These are phyloP conservation scores for Labeo rohita DNA, from an alignment of 2,113 vertebrate genomes.

Conservation along the genomic window DNA sequence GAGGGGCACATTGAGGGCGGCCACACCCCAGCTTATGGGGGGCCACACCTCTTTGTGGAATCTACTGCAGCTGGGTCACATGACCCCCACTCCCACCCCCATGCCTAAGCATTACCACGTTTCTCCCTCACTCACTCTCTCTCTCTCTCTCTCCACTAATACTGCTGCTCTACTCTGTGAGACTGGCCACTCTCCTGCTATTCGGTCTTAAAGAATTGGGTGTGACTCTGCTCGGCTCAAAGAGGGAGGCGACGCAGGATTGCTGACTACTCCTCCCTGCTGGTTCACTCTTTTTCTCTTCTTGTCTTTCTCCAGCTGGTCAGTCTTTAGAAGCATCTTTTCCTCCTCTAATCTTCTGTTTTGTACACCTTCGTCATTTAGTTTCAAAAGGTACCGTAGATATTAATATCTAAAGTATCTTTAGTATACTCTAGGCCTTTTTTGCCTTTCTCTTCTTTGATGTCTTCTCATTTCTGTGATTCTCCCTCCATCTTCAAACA, in stretches of 20 bases:
- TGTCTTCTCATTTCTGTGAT: constrained; percentile 32
- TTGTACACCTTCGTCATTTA: neutral
- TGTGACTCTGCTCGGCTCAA: constrained; percentile 73
- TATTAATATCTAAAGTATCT: neutral
- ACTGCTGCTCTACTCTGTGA: constrained; percentile 13
- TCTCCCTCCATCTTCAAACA: neutral
- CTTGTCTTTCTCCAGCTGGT: constrained; percentile 14
- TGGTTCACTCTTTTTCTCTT: constrained; percentile 42
- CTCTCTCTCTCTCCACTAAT: constrained; percentile 30
- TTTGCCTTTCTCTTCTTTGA: constrained; percentile 6
- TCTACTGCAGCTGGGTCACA: constrained; percentile 69
- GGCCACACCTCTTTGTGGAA: constrained; percentile 78
- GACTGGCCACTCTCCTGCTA: constrained; percentile 40
- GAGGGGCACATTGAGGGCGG: constrained; percentile 57
- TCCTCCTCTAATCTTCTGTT: neutral
- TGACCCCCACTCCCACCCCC: constrained; percentile 59
- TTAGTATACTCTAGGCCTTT: neutral
- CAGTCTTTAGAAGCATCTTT: constrained; percentile 28
- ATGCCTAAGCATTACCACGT: constrained; percentile 57
- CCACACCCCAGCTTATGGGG: constrained; percentile 76
- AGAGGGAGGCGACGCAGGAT: constrained; percentile 74
- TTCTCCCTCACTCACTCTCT: constrained; percentile 31
- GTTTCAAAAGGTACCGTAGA: constrained; percentile 25
- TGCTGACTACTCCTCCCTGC: constrained; percentile 64
- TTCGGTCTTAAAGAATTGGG: constrained; percentile 72